A percentile compares a stretch with the other conserved stretches of the same genome.
Conservation (phyloP, 2,888 invertebrate genomes). For the Endomychus coccineus region DNA sequence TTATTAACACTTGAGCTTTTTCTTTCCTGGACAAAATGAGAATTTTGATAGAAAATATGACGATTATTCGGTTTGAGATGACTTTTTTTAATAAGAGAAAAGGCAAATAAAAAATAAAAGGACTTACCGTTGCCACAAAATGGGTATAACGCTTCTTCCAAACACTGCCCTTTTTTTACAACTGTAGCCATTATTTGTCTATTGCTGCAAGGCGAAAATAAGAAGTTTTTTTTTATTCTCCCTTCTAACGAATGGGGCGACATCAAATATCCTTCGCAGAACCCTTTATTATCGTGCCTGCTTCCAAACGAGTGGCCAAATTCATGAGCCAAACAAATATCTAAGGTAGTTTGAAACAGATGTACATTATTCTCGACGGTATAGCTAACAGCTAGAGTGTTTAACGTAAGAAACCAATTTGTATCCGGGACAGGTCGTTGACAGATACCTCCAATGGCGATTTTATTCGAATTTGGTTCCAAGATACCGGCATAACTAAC, state of each 20-base stretch:
- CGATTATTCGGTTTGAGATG: too few relatives aligned
- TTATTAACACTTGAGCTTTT: too few relatives aligned
- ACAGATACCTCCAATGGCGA: conserved; percentile 48
- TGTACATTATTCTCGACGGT: conserved; percentile 30
- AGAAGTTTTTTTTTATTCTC: conserved; percentile 36
- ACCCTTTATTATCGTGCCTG: conserved; percentile 44
- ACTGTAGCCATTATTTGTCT: conserved; percentile 44
- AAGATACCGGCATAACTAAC: conserved; percentile 45
- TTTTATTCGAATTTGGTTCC: conserved; percentile 39
- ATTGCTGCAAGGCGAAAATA: conserved; percentile 49
- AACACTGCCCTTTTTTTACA: conserved; percentile 47
- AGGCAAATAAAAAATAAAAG: too few relatives aligned
- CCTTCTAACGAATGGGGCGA: conserved; percentile 43
- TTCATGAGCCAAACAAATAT: conserved; percentile 31
- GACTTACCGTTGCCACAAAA: conserved; percentile 50
- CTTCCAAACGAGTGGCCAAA: conserved; percentile 51
- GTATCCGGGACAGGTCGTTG: conserved; percentile 42
- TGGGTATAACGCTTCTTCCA: conserved; percentile 42
- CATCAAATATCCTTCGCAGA: conserved; percentile 48
- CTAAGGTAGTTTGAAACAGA: conserved; percentile 46
- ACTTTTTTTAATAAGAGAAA: too few relatives aligned
- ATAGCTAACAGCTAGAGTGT: conserved; percentile 47
- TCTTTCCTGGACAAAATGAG: too few relatives aligned
- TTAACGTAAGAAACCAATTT: conserved; percentile 43
- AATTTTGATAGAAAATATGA: too few relatives aligned